Conservation (phyloP, 2,797 vertebrate species). For the Tenualosa thibaudeaui region DNA sequence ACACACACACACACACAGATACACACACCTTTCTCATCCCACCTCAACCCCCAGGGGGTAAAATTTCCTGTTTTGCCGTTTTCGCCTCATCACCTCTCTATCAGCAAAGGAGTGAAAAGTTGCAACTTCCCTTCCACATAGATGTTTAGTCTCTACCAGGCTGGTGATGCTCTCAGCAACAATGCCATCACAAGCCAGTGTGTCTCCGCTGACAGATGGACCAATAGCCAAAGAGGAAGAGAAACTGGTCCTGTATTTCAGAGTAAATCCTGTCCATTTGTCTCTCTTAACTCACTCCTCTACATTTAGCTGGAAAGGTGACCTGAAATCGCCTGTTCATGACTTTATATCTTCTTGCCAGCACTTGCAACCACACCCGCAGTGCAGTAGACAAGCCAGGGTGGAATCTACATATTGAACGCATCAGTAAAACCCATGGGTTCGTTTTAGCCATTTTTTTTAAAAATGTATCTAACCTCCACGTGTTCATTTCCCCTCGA, state of each 20-base stretch:
- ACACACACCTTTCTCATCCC: background rate
- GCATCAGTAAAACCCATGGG: background rate
- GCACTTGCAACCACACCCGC: background rate
- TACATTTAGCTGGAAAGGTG: background rate
- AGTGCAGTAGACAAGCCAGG: background rate
- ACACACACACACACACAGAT: background rate
- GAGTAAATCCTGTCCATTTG: background rate
- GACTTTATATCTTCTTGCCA: background rate
- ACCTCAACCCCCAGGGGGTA: conserved; percentile 28
- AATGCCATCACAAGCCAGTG: background rate
- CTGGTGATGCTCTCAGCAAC: background rate
- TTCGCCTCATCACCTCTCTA: conserved; percentile 64
- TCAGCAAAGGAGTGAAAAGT: conserved; percentile 64
- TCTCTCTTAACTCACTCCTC: background rate
- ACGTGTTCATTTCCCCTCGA: background rate
- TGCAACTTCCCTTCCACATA: conserved; percentile 55
- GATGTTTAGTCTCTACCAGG: background rate
- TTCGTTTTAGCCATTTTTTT: background rate
- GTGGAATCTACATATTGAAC: background rate
- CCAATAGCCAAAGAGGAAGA: background rate
- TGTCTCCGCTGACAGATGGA: background rate
- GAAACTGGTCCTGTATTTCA: background rate
- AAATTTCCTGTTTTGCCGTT: conserved; percentile 77
- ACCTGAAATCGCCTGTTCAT: background rate
- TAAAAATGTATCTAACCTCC: background rate